A percentile compares a stretch with the other conserved stretches of the same genome.
These are phyloP conservation scores for Echinometra lucunter DNA, from an alignment of 53 echinoderm and acorn worm species.

Conservation along the genomic window DNA sequence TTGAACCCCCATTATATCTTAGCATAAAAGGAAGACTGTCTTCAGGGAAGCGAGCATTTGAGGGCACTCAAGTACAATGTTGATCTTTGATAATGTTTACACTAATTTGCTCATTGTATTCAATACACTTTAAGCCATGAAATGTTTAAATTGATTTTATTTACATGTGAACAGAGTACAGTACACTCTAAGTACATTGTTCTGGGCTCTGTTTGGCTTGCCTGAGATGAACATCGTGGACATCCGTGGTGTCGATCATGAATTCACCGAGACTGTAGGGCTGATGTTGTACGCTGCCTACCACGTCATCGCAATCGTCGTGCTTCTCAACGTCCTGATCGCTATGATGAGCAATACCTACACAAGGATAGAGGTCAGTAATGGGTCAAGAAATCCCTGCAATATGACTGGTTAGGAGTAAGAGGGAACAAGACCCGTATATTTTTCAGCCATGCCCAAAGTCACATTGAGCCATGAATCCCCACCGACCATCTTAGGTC, in stretches of 20 bases:
- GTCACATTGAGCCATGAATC: too few species aligned
- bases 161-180: constrained; percentile 75
- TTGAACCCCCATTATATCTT: too few species aligned
- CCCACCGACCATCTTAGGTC: too few species aligned
- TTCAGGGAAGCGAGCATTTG: too few species aligned
- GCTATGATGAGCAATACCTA: constrained; percentile 99
- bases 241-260: constrained; percentile 79
- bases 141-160: background rate
- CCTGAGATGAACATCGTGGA: constrained; percentile 96
- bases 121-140: too few species aligned
- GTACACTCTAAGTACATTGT: constrained; percentile 90
- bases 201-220: constrained; percentile 98
- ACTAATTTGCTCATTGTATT: too few species aligned
- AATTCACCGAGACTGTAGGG: constrained; percentile 93
- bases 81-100: too few species aligned
- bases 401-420: too few species aligned
- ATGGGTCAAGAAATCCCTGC: background rate
- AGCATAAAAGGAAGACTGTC: too few species aligned
- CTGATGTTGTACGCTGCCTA: constrained; percentile 90
- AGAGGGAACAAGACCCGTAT: too few species aligned
- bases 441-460: too few species aligned
- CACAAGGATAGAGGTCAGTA: constrained; percentile 89
- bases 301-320: constrained; percentile 98
- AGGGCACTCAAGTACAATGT: too few species aligned
- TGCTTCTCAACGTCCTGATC: constrained; percentile 97